These are phyloP conservation scores for Monopterus albus DNA, from an alignment of 2,113 vertebrate species.

Conservation along the genomic window DNA sequence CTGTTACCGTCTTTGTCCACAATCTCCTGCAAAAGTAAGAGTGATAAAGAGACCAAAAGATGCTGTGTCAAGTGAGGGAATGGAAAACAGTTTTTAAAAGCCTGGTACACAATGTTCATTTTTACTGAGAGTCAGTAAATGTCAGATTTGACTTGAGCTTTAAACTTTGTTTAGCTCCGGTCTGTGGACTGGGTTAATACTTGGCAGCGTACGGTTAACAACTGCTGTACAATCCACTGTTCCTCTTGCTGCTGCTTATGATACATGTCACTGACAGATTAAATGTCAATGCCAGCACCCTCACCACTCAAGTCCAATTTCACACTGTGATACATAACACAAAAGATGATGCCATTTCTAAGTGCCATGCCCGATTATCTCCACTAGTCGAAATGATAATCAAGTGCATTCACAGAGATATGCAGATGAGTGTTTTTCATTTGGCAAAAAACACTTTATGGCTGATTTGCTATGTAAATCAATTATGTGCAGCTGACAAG, in stretches of 20 bases:
- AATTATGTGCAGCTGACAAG: conserved; percentile 8
- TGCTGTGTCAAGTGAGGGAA: conserved; percentile 1
- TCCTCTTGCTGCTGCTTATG: background rate
- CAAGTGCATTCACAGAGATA: conserved; percentile 2
- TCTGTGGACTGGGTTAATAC: background rate
- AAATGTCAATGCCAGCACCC: conserved; percentile 24
- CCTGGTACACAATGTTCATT: background rate
- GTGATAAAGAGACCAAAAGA: conserved; percentile 6
- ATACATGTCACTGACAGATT: conserved; percentile 36
- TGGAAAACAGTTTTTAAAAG: background rate
- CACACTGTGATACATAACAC: conserved; percentile 5
- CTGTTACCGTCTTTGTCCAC: conserved; percentile 99
- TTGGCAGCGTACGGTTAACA: background rate
- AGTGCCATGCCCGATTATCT: conserved; percentile 37
- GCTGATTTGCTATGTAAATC: conserved; percentile 14
- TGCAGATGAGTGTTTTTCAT: background rate
- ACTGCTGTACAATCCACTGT: background rate
- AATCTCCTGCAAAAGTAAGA: conserved; percentile 87
- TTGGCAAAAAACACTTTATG: conserved; percentile 3
- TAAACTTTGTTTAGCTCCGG: background rate
- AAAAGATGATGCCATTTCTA: conserved; percentile 31
- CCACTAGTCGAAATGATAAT: conserved; percentile 6
- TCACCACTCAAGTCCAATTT: conserved; percentile 41
- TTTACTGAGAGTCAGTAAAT: background rate
- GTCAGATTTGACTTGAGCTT: background rate